phyloP scores from a whole-genome alignment of 2,888 invertebrate species.

The Spicauda simplicius region DNA sequence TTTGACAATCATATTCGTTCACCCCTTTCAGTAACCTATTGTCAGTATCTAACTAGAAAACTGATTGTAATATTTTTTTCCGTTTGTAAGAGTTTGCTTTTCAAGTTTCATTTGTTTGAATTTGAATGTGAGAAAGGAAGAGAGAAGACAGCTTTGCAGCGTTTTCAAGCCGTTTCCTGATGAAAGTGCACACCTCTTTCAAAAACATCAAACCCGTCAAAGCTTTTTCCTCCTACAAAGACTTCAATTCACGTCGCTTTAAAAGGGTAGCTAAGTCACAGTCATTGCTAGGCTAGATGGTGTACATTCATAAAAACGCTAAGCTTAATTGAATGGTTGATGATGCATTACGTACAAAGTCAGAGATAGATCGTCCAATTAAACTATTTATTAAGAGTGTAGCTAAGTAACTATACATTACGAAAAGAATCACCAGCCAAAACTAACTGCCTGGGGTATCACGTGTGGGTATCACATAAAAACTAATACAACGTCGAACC shows the following conservation, averaged over 20 bases:
- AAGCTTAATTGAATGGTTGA: neutral
- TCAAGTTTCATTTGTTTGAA: constrained; percentile 6
- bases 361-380: too few relatives aligned
- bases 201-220: constrained; percentile 27
- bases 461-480: too few relatives aligned
- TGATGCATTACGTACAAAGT: neutral
- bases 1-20: neutral
- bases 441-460: too few relatives aligned
- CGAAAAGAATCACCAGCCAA: too few relatives aligned
- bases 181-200: constrained; percentile 33
- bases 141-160: constrained; percentile 8
- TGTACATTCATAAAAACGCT: neutral
- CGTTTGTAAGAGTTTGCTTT: neutral
- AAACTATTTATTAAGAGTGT: too few relatives aligned
- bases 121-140: constrained; percentile 15
- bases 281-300: neutral
- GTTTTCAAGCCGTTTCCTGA: constrained; percentile 20
- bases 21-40: neutral
- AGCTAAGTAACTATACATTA: too few relatives aligned
- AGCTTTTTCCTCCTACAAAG: constrained; percentile 25
- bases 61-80: neutral
- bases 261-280: constrained; percentile 15
- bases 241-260: constrained; percentile 24
- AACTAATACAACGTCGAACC: too few relatives aligned
- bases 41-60: neutral